Evolutionary conservation across 2,888 invertebrate species (phyloP).

Genomic region (Orthosia gracilis): DNA sequence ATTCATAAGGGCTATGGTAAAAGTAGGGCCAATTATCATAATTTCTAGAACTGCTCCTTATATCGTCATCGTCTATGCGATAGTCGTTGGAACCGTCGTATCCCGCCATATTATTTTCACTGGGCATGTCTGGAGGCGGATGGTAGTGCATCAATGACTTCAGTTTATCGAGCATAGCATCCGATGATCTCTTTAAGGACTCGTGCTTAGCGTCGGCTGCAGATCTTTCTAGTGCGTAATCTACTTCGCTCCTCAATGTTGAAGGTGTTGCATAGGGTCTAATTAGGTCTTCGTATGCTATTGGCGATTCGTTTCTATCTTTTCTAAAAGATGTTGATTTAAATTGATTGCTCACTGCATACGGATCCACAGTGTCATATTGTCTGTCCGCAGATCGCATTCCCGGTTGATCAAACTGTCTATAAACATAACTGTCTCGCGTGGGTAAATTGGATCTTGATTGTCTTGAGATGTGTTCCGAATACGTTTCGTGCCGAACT

Average conservation of each 20-base stretch:
- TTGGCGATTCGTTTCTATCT: slow-evolving; percentile 4
- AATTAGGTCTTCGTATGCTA: slow-evolving; percentile 29
- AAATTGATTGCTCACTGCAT: slow-evolving; percentile 28
- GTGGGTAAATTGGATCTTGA: slow-evolving; percentile 71
- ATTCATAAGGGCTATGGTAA: slow-evolving; percentile 80
- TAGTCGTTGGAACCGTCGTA: slow-evolving; percentile 65
- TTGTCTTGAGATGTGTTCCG: slow-evolving; percentile 70
- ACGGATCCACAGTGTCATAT: slow-evolving; percentile 28
- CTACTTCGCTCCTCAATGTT: slow-evolving; percentile 55
- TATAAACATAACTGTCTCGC: slow-evolving; percentile 73
- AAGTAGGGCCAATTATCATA: slow-evolving; percentile 81
- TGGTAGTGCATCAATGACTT: slow-evolving; percentile 75
- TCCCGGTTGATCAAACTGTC: slow-evolving; percentile 69
- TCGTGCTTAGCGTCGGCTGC: slow-evolving; percentile 72
- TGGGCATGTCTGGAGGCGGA: slow-evolving; percentile 63
- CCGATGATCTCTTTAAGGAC: slow-evolving; percentile 69
- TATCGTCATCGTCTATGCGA: slow-evolving; percentile 80
- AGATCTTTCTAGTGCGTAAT: slow-evolving; percentile 69
- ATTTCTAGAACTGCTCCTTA: slow-evolving; percentile 77
- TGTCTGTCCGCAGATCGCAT: slow-evolving; percentile 55
- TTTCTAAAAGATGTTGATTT: slow-evolving; percentile 48
- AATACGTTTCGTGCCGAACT: slow-evolving; percentile 68
- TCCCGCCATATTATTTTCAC: slow-evolving; percentile 58
- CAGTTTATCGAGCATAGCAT: slow-evolving; percentile 72
- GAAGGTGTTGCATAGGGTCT: slow-evolving; percentile 45